Evolutionary conservation across 2,113 vertebrate species (phyloP), one percentile per base, ranked within the genome.

Genomic region (Helogale parvula): DNA sequence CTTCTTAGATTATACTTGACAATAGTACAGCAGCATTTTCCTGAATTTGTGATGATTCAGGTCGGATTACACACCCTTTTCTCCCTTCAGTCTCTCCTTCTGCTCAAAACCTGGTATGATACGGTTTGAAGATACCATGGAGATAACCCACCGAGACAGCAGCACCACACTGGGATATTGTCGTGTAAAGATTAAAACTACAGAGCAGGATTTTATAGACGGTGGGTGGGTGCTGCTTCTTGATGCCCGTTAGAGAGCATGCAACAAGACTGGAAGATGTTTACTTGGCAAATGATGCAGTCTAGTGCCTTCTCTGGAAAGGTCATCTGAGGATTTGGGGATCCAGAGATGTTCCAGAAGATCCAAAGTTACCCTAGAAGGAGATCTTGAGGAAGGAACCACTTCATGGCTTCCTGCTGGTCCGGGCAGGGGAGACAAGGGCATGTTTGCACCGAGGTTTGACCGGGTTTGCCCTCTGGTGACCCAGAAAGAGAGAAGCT

Each of bases 1-100:
- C 79, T 60, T 87, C 79, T 87, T 92, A 92, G 63, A 76, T 95
- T 92, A 87, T 7, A 41, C 57, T 80, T 90, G 81, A 45, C 66
- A 90, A n/a, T 33, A 90, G 47, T 38, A 31, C 63, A 35, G 88
- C 72, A 86, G 50, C 21, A 10, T 93, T 97, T 85, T 72, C 76
- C 52, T 82, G 85, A 76, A 57, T 63, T 91, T 93, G 86, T 21
- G 33, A 23, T 57, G 16, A 38, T 82, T 92, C 45, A 13, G 80
- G 60, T 92, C 97, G 86, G 16, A 88, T 91, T 45, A 31, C 52
- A 41, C 15, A 12, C 52, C 19, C 41, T 57, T 12, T 35, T 31
- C 54, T 93, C 69, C n/a, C 35, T 23, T 23, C 0, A 2, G 69
- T 85, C 66, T 87, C 57, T 96, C 33, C 23, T n/a, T 90, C 65